Conservation (phyloP, 2,797 vertebrate species). For the Euthynnus affinis region DNA sequence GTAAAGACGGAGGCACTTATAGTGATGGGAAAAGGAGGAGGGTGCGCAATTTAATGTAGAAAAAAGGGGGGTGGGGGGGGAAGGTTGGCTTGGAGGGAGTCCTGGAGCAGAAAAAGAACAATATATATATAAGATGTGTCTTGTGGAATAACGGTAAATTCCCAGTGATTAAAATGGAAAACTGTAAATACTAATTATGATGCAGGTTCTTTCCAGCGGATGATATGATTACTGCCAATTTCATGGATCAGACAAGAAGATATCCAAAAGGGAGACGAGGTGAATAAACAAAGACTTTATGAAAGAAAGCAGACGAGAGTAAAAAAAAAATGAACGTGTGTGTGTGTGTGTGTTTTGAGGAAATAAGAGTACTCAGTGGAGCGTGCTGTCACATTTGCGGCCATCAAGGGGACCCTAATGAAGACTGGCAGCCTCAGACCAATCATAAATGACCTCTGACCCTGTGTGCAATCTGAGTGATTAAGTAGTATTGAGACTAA, state of each 20-base stretch:
- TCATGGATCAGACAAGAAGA: not conserved
- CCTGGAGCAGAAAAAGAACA: slow-evolving; percentile 37
- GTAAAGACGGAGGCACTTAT: slow-evolving; percentile 74
- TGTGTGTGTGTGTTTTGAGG: not conserved
- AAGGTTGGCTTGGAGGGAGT: slow-evolving; percentile 29
- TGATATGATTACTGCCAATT: not conserved
- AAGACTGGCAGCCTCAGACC: slow-evolving; percentile 60
- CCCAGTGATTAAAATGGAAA: slow-evolving; percentile 22
- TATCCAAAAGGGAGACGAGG: not conserved
- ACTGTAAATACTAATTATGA: slow-evolving; percentile 23
- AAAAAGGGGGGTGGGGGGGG: no score
- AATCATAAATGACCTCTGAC: slow-evolving; percentile 52
- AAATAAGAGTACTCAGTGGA: not conserved
- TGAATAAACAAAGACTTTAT: not conserved
- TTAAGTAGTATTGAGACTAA: slow-evolving; percentile 56
- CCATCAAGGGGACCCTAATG: slow-evolving; percentile 41
- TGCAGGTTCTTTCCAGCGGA: not conserved
- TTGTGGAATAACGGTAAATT: slow-evolving; percentile 18
- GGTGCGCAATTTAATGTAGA: slow-evolving; percentile 69
- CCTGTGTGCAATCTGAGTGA: slow-evolving; percentile 39
- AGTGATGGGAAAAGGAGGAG: slow-evolving; percentile 74
- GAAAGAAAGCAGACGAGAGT: not conserved
- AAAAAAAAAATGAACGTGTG: not conserved
- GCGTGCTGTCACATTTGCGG: slow-evolving; percentile 28
- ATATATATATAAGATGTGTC: slow-evolving; percentile 47